A percentile compares a stretch with the other conserved stretches of the same genome.
Conservation (phyloP, 2,113 vertebrate genomes). For the Turnix velox region DNA sequence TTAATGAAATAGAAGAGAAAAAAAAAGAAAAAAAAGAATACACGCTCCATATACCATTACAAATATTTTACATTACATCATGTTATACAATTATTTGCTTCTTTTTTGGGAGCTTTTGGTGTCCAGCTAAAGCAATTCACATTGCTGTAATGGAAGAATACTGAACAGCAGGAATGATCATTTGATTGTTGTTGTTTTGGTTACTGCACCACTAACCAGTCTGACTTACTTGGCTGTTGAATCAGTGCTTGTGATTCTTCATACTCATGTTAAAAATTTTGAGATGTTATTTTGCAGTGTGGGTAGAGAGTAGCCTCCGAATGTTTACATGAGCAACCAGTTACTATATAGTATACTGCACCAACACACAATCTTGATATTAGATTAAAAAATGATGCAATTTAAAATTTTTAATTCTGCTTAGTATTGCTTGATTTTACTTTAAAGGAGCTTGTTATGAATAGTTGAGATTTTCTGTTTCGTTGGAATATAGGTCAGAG, state of each 20-base stretch:
- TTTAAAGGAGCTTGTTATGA: background rate
- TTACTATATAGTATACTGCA: background rate
- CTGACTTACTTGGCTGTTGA: background rate
- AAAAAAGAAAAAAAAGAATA: no score
- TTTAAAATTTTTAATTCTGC: background rate
- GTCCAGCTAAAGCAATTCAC: background rate
- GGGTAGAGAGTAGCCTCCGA: background rate
- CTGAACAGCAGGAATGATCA: background rate
- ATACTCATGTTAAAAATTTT: background rate
- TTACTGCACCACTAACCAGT: background rate
- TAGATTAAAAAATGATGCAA: background rate
- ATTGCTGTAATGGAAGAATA: background rate
- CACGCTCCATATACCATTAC: background rate
- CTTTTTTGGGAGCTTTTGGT: background rate
- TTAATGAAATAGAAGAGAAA: background rate
- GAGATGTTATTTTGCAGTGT: background rate
- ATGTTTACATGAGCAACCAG: accelerated
- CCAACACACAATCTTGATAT: background rate
- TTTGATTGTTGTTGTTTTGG: background rate
- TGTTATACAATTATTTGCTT: background rate
- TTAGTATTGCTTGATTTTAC: background rate
- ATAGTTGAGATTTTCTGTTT: background rate
- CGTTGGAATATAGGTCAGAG: background rate
- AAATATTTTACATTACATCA: background rate
- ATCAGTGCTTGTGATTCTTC: background rate